A percentile compares a stretch with the other conserved stretches of the same genome.
phyloP scores from a whole-genome alignment of 2,797 vertebrate genomes.

The Cossypha niveicapilla region DNA sequence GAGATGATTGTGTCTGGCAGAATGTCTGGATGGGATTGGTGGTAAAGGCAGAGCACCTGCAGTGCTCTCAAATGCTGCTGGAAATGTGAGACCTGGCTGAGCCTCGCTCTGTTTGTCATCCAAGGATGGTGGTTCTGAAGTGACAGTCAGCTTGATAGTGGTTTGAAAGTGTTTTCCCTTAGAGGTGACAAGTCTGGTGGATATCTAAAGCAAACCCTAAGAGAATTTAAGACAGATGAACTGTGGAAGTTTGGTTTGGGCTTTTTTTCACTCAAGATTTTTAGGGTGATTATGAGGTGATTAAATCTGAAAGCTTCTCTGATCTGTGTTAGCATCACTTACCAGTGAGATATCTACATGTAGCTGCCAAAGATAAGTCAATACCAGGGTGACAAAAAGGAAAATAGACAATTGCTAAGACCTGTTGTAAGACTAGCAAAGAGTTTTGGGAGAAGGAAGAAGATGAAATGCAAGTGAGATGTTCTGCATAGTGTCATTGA shows the following conservation, averaged over 20 bases:
- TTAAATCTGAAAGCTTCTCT: not conserved
- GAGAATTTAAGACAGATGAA: not conserved
- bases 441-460: not conserved
- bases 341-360: not conserved
- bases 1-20: slow-evolving; percentile 17
- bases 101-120: not conserved
- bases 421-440: not conserved
- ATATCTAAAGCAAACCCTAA: not conserved
- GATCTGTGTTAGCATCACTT: not conserved
- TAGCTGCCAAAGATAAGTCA: not conserved
- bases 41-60: not conserved
- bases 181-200: not conserved
- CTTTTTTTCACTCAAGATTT: accelerated
- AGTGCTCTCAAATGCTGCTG: not conserved
- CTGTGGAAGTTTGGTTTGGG: not conserved
- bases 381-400: not conserved
- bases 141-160: not conserved
- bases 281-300: not conserved
- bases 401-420: not conserved
- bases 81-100: not conserved
- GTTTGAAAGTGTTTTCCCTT: not conserved
- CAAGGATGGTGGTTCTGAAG: not conserved
- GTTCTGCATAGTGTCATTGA: not conserved
- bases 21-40: not conserved
- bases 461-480: not conserved